phyloP scores from a whole-genome alignment of 2,797 vertebrate species.

The Delichon dasypus region DNA sequence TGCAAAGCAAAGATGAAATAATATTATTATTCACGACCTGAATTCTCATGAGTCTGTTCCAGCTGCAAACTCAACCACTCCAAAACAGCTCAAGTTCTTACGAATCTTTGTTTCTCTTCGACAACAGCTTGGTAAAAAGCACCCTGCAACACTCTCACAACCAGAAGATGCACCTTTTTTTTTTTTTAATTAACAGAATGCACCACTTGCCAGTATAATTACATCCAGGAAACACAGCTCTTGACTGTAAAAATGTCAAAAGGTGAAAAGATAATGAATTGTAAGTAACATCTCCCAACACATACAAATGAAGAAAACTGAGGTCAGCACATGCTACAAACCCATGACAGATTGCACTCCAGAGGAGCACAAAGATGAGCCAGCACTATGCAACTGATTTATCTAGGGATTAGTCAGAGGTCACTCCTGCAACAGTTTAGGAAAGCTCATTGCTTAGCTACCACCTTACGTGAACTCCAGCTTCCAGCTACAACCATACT shows the following conservation, averaged over 20 bases:
- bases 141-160: not conserved
- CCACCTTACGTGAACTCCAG: slow-evolving; percentile 38
- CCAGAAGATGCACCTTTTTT: not conserved
- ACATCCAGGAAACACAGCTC: slow-evolving; percentile 8
- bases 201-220: not conserved
- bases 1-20: not conserved
- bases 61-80: not conserved
- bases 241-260: slow-evolving; percentile 15
- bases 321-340: slow-evolving; percentile 30
- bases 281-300: not conserved
- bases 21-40: not conserved
- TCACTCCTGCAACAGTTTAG: slow-evolving; percentile 21
- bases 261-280: slow-evolving; percentile 18
- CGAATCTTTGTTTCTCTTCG: not conserved
- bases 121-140: not conserved
- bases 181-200: not conserved
- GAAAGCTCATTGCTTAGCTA: slow-evolving; percentile 40
- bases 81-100: not conserved
- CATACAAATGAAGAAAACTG: slow-evolving; percentile 10
- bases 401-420: slow-evolving; percentile 41
- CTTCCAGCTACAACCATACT: not conserved
- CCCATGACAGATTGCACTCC: slow-evolving; percentile 34
- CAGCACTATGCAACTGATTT: slow-evolving; percentile 50
- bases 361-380: slow-evolving; percentile 44
- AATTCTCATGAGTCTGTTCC: not conserved